Percentiles rank a stretch among this genome's conserved stretches.
Conservation (phyloP, 2,113 vertebrate genomes). For the Pungitius pungitius region DNA sequence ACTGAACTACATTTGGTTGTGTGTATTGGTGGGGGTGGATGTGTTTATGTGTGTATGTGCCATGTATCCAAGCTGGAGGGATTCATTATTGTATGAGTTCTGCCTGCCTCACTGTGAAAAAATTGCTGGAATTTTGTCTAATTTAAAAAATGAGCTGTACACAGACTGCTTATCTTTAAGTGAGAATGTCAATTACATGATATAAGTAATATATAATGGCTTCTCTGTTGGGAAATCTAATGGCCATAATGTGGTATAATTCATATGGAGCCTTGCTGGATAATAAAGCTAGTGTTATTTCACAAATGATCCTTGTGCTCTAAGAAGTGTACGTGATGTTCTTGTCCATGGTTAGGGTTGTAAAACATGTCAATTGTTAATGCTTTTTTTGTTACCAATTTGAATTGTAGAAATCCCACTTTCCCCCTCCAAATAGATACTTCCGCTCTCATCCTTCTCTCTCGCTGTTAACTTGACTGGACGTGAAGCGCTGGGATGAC, state of each 20-base stretch:
- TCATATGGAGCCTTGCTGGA: constrained; percentile 7
- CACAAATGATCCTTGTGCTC: constrained; percentile 35
- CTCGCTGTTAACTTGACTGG: constrained; percentile 41
- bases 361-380: constrained; percentile 23
- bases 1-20: constrained; percentile 7
- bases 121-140: constrained; percentile 29
- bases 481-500: constrained; percentile 52
- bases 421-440: background rate
- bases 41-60: constrained; percentile 39
- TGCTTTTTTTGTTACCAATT: constrained; percentile 24
- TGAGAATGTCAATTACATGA: constrained; percentile 5
- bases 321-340: constrained; percentile 13
- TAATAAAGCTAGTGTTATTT: constrained; percentile 7
- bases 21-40: constrained; percentile 7
- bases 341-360: constrained; percentile 16
- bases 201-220: constrained; percentile 6
- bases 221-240: constrained; percentile 25
- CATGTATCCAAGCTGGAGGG: constrained; percentile 37
- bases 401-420: background rate
- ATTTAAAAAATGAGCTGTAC: constrained; percentile 12
- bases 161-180: constrained; percentile 16
- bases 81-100: constrained; percentile 56
- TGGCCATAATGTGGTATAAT: constrained; percentile 8
- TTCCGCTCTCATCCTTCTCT: background rate
- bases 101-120: constrained; percentile 37